phyloP scores from a whole-genome alignment of 2,888 invertebrate species.

The Dioctria linearis region DNA sequence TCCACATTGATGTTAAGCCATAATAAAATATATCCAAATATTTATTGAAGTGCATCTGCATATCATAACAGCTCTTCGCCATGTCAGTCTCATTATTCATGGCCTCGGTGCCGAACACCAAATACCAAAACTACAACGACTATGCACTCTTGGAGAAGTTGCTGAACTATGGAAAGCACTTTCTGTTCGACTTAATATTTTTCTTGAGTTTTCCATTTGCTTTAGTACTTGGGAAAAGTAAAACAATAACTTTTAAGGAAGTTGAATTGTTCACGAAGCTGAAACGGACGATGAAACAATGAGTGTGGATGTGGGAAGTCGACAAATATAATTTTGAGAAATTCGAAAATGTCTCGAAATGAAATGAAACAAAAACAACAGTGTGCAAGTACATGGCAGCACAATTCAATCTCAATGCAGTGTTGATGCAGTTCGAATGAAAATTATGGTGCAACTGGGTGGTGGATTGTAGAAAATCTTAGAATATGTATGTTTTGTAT shows the following conservation, averaged over 20 bases:
- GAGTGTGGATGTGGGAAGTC: conserved; percentile 8
- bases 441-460: too few relatives aligned
- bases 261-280: conserved; percentile 5
- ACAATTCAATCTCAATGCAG: too few relatives aligned
- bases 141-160: conserved; percentile 2
- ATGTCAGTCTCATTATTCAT: conserved; percentile 20
- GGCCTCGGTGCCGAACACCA: not conserved
- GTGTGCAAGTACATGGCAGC: not conserved
- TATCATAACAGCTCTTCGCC: conserved; percentile 24
- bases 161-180: conserved; percentile 20
- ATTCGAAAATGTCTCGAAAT: not conserved
- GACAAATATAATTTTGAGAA: conserved; percentile 36
- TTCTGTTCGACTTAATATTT: conserved; percentile 27
- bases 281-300: conserved; percentile 27
- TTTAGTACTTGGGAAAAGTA: conserved; percentile 23
- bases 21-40: not conserved
- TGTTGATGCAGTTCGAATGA: too few relatives aligned
- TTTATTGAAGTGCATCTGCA: conserved; percentile 8
- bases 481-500: too few relatives aligned
- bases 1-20: not conserved
- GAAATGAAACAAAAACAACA: conserved; percentile 18
- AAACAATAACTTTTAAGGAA: conserved; percentile 32
- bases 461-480: too few relatives aligned
- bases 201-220: conserved; percentile 47
- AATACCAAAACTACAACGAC: not conserved